Percentiles rank a stretch among this genome's conserved stretches.
phyloP scores from a whole-genome alignment of 2,113 vertebrate species.

The Pungitius pungitius region DNA sequence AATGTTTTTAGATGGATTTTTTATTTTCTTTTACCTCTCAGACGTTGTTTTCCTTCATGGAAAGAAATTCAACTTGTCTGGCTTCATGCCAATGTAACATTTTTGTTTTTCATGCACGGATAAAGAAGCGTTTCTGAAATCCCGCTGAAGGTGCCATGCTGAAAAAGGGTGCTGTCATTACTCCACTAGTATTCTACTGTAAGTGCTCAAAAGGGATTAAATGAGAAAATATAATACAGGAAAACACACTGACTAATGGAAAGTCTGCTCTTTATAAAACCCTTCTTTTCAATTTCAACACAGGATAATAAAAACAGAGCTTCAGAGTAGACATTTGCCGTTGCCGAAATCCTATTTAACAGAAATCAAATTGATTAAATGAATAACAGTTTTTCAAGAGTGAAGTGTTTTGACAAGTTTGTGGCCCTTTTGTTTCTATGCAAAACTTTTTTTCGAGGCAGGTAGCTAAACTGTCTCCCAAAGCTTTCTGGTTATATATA shows the following conservation, averaged over 20 bases:
- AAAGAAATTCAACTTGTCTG: slow-evolving; percentile 28
- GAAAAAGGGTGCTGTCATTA: background rate
- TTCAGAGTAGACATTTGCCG: background rate
- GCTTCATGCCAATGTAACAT: slow-evolving; percentile 25
- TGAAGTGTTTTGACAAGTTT: background rate
- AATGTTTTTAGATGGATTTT: slow-evolving; percentile 48
- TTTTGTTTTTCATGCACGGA: slow-evolving; percentile 26
- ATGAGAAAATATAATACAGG: background rate
- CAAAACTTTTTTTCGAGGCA: background rate
- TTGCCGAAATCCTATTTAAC: background rate
- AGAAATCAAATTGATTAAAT: background rate
- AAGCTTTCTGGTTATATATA: background rate
- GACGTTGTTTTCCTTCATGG: slow-evolving; percentile 27
- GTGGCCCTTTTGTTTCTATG: background rate
- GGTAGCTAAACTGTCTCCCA: background rate
- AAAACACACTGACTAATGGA: background rate
- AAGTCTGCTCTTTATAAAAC: slow-evolving; percentile 5
- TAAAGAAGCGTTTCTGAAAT: slow-evolving; percentile 3
- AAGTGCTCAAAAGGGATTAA: background rate
- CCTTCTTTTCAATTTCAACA: background rate
- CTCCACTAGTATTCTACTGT: background rate
- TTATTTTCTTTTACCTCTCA: slow-evolving; percentile 35
- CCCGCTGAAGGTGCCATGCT: slow-evolving; percentile 2
- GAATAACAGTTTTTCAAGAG: background rate
- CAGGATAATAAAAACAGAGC: background rate